phyloP scores from a whole-genome alignment of 2,888 invertebrate species.

The Crepidodera aurea region DNA sequence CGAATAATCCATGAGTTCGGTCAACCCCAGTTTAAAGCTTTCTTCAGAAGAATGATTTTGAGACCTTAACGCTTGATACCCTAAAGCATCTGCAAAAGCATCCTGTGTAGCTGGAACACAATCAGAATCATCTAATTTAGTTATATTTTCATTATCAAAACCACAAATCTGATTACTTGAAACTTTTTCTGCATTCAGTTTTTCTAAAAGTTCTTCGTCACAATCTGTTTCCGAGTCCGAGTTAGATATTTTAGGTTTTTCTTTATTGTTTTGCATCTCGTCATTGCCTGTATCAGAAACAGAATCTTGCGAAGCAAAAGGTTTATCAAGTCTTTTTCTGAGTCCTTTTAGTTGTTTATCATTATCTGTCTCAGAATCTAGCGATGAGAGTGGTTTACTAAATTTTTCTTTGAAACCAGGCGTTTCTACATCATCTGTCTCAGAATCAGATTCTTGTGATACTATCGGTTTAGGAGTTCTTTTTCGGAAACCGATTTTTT shows the following conservation, averaged over 20 bases:
- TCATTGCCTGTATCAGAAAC: constrained; percentile 4
- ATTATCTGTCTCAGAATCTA: constrained; percentile 42
- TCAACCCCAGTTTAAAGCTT: constrained; percentile 48
- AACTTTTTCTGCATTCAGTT: not conserved
- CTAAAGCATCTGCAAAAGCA: constrained; percentile 37
- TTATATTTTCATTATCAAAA: constrained; percentile 19
- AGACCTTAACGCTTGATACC: constrained; percentile 17
- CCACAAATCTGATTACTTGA: constrained; percentile 4
- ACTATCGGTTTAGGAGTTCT: constrained; percentile 11
- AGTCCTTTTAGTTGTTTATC: constrained; percentile 34
- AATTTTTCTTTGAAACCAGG: not conserved
- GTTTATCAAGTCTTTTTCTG: not conserved
- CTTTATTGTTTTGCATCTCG: not conserved
- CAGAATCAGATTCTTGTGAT: constrained; percentile 19
- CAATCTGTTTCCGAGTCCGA: constrained; percentile 41
- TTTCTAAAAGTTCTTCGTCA: constrained; percentile 26
- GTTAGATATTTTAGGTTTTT: constrained; percentile 1
- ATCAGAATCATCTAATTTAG: constrained; percentile 45
- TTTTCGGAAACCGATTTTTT: constrained; percentile 24
- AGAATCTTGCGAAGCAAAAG: not conserved
- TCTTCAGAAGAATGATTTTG: constrained; percentile 43
- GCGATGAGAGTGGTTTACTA: constrained; percentile 1
- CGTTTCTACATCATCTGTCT: constrained; percentile 20
- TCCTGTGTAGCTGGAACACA: constrained; percentile 50
- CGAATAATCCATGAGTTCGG: constrained; percentile 40